These are phyloP conservation scores for Lerista edwardsae DNA, from an alignment of 2,797 vertebrate genomes.

Conservation along the genomic window DNA sequence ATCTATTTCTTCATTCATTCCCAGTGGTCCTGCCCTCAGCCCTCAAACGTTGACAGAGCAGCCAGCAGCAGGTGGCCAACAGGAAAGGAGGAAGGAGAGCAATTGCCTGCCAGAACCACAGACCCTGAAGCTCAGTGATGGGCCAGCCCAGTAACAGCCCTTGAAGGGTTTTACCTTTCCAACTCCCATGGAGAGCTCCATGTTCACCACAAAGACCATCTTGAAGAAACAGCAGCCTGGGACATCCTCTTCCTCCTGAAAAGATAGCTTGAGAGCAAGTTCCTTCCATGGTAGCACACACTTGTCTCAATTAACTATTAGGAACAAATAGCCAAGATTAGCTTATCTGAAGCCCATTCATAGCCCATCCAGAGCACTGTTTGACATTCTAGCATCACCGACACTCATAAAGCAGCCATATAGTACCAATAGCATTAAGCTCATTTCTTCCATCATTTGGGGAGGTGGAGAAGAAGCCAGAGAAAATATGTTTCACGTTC, in stretches of 20 bases:
- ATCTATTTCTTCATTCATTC: no score
- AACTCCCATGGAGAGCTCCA: constrained; percentile 85
- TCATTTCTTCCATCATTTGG: neutral
- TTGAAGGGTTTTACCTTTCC: constrained; percentile 78
- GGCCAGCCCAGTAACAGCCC: no score
- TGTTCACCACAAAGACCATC: constrained; percentile 89
- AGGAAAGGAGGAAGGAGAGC: no score
- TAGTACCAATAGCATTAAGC: neutral
- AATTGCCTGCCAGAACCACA: no score
- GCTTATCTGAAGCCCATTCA: neutral
- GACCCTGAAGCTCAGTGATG: no score
- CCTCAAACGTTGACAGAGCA: no score
- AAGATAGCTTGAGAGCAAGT: neutral
- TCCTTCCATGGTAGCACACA: neutral
- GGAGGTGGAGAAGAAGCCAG: no score
- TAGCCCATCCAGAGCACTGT: no score
- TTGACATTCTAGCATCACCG: no score
- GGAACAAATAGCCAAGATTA: neutral
- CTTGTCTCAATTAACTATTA: neutral
- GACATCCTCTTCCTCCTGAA: constrained; percentile 81
- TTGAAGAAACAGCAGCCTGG: constrained; percentile 77
- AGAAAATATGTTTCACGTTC: neutral
- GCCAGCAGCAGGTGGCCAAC: no score
- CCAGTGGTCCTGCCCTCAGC: no score
- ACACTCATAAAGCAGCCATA: no score